phyloP scores from a whole-genome alignment of 1,140 invertebrate genomes.

The Drosophila pseudoananassae region DNA sequence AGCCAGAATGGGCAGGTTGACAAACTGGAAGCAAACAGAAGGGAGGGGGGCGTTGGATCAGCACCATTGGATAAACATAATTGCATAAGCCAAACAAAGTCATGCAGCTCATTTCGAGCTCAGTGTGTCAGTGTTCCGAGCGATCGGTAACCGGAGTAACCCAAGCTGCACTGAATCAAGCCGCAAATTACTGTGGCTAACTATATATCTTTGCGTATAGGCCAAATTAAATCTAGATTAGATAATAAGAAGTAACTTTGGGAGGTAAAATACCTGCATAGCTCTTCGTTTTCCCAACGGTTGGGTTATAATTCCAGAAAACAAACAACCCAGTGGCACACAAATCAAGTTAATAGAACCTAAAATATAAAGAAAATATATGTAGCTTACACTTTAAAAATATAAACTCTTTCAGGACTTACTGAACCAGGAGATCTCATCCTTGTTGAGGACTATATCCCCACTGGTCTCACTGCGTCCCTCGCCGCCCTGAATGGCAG shows the following conservation, averaged over 20 bases:
- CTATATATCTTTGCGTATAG: slow-evolving; percentile 10
- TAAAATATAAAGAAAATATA: slow-evolving; percentile 69
- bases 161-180: slow-evolving; percentile 12
- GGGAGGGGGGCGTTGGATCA: neutral
- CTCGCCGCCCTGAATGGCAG: slow-evolving; percentile 86
- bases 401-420: slow-evolving; percentile 64
- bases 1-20: slow-evolving; percentile 89
- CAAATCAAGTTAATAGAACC: slow-evolving; percentile 91
- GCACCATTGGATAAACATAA: slow-evolving; percentile 58
- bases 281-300: slow-evolving; percentile 88
- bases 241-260: neutral
- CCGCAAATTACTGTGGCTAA: slow-evolving; percentile 47
- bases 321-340: slow-evolving; percentile 90
- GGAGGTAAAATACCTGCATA: slow-evolving; percentile 87
- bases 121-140: slow-evolving; percentile 64
- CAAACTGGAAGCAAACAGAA: slow-evolving; percentile 63
- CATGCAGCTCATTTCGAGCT: slow-evolving; percentile 52
- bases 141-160: slow-evolving; percentile 33
- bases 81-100: slow-evolving; percentile 51
- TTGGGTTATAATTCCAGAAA: slow-evolving; percentile 89
- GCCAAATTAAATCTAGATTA: slow-evolving; percentile 12
- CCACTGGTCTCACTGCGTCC: slow-evolving; percentile 83
- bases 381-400: neutral
- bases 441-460: slow-evolving; percentile 86
- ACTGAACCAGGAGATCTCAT: slow-evolving; percentile 92